These are phyloP conservation scores for Scrobipalpa atriplicella DNA, from an alignment of 2,888 invertebrate species.

Conservation along the genomic window DNA sequence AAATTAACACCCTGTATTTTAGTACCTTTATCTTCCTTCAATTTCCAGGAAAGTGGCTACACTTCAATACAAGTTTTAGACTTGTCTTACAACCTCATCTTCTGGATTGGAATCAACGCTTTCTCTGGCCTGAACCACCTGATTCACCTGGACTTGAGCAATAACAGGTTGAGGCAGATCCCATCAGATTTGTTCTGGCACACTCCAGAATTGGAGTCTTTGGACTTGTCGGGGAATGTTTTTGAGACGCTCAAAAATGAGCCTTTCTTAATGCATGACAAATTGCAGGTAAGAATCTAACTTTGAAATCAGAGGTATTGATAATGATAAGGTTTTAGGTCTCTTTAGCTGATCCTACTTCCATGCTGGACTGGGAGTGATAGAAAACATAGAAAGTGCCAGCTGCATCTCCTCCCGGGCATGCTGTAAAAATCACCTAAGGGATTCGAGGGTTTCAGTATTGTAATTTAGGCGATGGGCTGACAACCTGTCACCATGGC, in stretches of 20 bases:
- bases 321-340: background rate
- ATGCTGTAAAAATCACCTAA: no score
- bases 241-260: slow-evolving; percentile 80
- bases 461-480: no score
- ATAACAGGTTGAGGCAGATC: slow-evolving; percentile 83
- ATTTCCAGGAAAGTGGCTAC: slow-evolving; percentile 75
- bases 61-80: slow-evolving; percentile 74
- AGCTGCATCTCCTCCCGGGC: no score
- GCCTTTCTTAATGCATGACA: slow-evolving; percentile 80
- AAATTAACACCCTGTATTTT: no score
- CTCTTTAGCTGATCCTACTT: no score
- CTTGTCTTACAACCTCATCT: slow-evolving; percentile 83
- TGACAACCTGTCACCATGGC: no score
- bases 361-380: no score
- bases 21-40: background rate
- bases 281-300: slow-evolving; percentile 75
- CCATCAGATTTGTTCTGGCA: slow-evolving; percentile 81
- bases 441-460: no score
- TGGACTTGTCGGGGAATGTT: slow-evolving; percentile 85
- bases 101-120: slow-evolving; percentile 84
- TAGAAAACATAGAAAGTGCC: no score
- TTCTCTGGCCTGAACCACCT: slow-evolving; percentile 79
- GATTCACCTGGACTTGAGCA: slow-evolving; percentile 82
- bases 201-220: slow-evolving; percentile 72
- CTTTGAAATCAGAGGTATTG: no score